A percentile compares a stretch with the other conserved stretches of the same genome.
These are phyloP conservation scores for Merodon equestris DNA, from an alignment of 2,888 invertebrate species.

Conservation along the genomic window DNA sequence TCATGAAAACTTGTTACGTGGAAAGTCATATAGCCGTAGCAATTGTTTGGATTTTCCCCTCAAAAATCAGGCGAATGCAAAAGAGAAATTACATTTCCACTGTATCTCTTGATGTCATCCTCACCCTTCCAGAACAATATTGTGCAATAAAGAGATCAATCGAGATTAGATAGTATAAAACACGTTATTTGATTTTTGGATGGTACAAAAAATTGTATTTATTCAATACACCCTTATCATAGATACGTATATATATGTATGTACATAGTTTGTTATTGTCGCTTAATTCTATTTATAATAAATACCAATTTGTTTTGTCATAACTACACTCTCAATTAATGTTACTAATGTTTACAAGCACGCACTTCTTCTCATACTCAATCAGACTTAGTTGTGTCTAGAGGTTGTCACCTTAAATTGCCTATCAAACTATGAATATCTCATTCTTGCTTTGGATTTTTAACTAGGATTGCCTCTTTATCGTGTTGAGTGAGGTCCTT, in stretches of 20 bases:
- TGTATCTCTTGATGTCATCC: no score
- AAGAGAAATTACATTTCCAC: no score
- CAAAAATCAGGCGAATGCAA: no score
- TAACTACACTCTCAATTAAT: constrained; percentile 30
- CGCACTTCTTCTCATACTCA: no score
- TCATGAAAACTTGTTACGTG: no score
- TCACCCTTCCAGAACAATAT: no score
- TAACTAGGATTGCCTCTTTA: constrained; percentile 80
- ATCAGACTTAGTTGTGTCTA: no score
- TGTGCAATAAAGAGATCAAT: no score
- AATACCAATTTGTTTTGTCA: constrained; percentile 50
- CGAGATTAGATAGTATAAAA: neutral
- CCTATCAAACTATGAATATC: no score
- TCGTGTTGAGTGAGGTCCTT: constrained; percentile 83
- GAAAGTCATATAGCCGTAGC: no score
- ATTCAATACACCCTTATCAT: constrained; percentile 9
- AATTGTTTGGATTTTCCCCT: no score
- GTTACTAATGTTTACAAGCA: neutral
- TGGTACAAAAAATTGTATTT: neutral
- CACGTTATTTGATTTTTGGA: neutral
- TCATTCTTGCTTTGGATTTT: constrained; percentile 82
- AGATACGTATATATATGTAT: constrained; percentile 1
- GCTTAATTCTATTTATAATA: constrained; percentile 55
- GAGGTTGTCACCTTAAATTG: no score
- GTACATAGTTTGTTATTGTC: neutral